Evolutionary conservation across 2,888 invertebrate genomes (phyloP).

Genomic region (Tromatobia lineatoria): DNA sequence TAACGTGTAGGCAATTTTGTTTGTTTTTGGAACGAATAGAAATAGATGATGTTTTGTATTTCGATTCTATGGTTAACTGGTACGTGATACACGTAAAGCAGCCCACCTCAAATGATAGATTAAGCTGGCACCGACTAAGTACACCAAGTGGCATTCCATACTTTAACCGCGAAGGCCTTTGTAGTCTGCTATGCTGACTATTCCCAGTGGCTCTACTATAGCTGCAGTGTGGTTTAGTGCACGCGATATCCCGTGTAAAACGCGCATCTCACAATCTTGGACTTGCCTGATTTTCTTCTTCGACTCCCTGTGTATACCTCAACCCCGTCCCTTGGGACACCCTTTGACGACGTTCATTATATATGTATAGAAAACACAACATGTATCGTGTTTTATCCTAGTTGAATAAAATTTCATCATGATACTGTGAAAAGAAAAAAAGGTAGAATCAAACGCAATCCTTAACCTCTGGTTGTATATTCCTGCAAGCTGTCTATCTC

Average conservation of each 20-base stretch:
- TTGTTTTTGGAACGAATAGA: too few species aligned
- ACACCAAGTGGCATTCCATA: slow-evolving; percentile 51
- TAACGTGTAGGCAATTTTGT: too few species aligned
- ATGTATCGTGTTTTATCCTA: slow-evolving; percentile 14
- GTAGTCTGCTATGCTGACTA: slow-evolving; percentile 58
- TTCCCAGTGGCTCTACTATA: slow-evolving; percentile 22
- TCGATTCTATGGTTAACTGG: not conserved
- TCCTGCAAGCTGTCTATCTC: not conserved
- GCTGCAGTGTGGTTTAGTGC: slow-evolving; percentile 33
- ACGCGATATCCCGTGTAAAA: slow-evolving; percentile 54
- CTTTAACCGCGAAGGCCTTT: slow-evolving; percentile 48
- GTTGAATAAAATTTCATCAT: not conserved
- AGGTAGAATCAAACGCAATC: not conserved
- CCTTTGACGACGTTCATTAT: slow-evolving; percentile 40
- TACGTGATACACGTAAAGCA: slow-evolving; percentile 8
- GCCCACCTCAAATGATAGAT: slow-evolving; percentile 50
- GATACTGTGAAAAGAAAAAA: not conserved
- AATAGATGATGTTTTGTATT: too few species aligned
- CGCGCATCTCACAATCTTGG: slow-evolving; percentile 41
- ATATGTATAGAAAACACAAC: slow-evolving; percentile 38
- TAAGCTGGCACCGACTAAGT: slow-evolving; percentile 44
- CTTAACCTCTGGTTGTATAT: not conserved
- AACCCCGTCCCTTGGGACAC: slow-evolving; percentile 49
- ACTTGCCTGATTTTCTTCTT: slow-evolving; percentile 40
- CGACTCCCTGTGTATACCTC: slow-evolving; percentile 24